A percentile compares a stretch with the other conserved stretches of the same genome.
phyloP scores from a whole-genome alignment of 2,888 invertebrate species.

The Heteromyza rotundicornis region DNA sequence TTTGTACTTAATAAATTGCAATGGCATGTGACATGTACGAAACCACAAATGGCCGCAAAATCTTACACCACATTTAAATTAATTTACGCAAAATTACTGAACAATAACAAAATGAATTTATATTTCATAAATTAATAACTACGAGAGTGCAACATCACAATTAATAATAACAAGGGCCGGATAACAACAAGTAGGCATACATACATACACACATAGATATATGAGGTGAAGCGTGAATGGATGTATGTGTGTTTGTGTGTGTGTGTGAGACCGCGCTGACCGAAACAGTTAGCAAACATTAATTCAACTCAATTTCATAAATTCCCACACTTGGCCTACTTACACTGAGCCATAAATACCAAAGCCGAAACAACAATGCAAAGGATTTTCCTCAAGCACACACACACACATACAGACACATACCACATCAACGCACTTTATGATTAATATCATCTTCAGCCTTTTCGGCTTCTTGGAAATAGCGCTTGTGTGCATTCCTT shows the following conservation, averaged over 20 bases:
- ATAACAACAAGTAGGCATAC: no score
- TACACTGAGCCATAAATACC: constrained; percentile 7
- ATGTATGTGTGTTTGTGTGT: no score
- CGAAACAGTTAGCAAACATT: constrained; percentile 8
- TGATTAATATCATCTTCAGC: not conserved
- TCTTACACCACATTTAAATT: constrained; percentile 43
- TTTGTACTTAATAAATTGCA: not conserved
- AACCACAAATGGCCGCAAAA: not conserved
- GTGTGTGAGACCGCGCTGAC: not conserved
- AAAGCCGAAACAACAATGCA: not conserved
- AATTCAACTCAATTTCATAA: constrained; percentile 17
- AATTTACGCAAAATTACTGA: constrained; percentile 43
- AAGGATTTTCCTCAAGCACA: not conserved
- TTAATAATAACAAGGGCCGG: not conserved
- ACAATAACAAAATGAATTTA: constrained; percentile 47
- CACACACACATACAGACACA: not conserved
- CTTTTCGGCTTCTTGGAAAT: no score
- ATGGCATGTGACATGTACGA: not conserved
- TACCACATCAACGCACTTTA: not conserved
- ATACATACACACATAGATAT: not conserved
- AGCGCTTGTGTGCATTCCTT: no score
- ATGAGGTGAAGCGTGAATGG: no score
- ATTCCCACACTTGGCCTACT: not conserved
- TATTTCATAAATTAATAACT: constrained; percentile 48
- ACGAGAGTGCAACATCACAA: no score